Base-by-base conservation (phyloP, 2,888 invertebrate genomes). In the Drosophila lacicola region DNA sequence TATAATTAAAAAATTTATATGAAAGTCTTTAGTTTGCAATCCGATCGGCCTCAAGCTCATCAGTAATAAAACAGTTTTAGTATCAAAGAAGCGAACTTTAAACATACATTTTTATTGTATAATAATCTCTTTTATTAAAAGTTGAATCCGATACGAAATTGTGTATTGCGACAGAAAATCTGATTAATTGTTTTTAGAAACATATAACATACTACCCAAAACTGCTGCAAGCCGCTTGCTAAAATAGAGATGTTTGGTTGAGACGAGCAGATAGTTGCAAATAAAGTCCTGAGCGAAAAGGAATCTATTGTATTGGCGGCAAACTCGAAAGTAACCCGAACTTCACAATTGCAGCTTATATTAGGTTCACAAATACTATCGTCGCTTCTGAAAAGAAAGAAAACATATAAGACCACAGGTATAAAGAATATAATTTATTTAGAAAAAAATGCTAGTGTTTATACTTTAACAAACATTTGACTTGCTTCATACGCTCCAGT, bases 331-430 rank as follows among this genome's bases (percentile, higher is more conserved):
- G 19, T 14, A 56, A 19, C 9, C 4, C 13, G n/a, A 13, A 34
- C 36, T 34, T 9, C 9, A 9, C 13, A 25, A 4, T 8, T 3
- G 29, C 29, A 44, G n/a, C 10, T 33, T 4, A 17, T 1, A 19
- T 10, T 8, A 6, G 34, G 14, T 46, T 42, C 21, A 50, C 19
- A 50, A 6, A 17, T 14, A 53, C 21, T 45, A n/a, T 64, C n/a
- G 44, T 11, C 13, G 67, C 41, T 33, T 50, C 78, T 80, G 80
- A 66, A 85, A 85, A 54, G 70, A 80, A 39, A 74, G 33, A 70
- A 55, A 45, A 41, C 21, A 11, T 25, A 5, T 58, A 51, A 53
- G 14, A 4, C 6, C 6, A 25, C 8, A 1, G n/a, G 34, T 10
- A 65, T 39, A 34, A 65, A 37, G 37, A 17, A 45, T 42, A 33